Base-by-base conservation (phyloP, 2,113 vertebrate species). In the Dunckerocampus dactyliophorus region DNA sequence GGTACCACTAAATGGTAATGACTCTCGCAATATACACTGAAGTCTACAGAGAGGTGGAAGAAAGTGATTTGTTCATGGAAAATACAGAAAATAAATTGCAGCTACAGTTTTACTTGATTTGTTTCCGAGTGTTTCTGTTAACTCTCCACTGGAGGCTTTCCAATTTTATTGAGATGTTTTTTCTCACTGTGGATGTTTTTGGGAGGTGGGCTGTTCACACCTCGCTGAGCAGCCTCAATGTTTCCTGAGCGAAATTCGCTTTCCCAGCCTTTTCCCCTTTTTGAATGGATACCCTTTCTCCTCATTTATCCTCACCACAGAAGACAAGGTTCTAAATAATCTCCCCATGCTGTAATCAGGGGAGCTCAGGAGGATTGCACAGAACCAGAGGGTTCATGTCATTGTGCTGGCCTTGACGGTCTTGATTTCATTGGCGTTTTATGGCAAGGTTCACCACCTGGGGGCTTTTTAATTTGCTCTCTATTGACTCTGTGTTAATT, bases 401-500 rank as follows among this genome's bases (percentile, higher is more conserved):
- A 90, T 92, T 89, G 88, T 89, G 75, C 62, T 11, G 55, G 74
- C 76, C 81, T 87, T 87, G 75, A 82, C 84, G 50, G 60, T 81
- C 85, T 85, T 82, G 73, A 88, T 88, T 86, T 66, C 31, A 49
- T 77, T 82, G 77, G 78, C 81, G 66, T 82, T 82, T 82, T 83
- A 80, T 89, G 80, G 80, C 75, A 59, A 64, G 77, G 71, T 80
- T 79, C 59, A 46, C 75, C 78, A 72, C 88, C 87, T 67, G 31
- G 69, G 83, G 85, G 82, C 79, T 88, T 90, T 90, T 90, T 90
- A 87, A 90, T 91, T 91, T 87, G 86, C 79, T 89, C 77, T 81
- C 88, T 80, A 90, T 90, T 90, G 89, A 91, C 88, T 91, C 65
- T 20, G 50, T 49, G 80, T 87, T 92, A 91, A 92, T 91, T 92